phyloP scores from a whole-genome alignment of 2,797 vertebrate genomes.

The Hemibagrus guttatus region DNA sequence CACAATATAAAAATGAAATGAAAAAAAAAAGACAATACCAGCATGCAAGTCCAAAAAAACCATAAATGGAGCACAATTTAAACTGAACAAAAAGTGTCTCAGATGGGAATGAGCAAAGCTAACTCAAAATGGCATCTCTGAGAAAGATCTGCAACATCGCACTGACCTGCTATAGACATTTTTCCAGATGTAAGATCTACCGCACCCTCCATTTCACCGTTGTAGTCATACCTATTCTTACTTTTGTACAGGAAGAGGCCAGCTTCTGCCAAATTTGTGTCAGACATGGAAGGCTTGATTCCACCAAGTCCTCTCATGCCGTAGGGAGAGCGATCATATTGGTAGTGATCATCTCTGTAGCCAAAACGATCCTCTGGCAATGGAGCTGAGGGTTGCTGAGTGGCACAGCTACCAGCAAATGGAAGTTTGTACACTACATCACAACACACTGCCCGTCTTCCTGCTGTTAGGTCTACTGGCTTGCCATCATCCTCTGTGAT shows the following conservation, averaged over 20 bases:
- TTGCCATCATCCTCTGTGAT: conserved; percentile 90
- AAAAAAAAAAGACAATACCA: conserved; percentile 57
- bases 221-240: conserved; percentile 97
- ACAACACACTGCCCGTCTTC: conserved; percentile 92
- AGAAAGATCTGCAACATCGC: conserved; percentile 87
- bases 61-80: conserved; percentile 42
- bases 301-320: conserved; percentile 87
- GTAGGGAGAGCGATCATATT: conserved; percentile 86
- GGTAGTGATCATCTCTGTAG: conserved; percentile 97
- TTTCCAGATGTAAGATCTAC: conserved; percentile 98
- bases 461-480: conserved; percentile 94
- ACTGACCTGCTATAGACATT: conserved; percentile 96
- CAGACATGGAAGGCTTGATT: conserved; percentile 98
- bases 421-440: conserved; percentile 96
- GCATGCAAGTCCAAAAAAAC: conserved; percentile 70
- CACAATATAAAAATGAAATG: conserved; percentile 51
- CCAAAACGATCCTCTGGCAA: conserved; percentile 96
- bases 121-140: conserved; percentile 87
- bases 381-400: conserved; percentile 84
- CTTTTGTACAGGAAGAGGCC: conserved; percentile 95
- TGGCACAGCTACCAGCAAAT: conserved; percentile 90
- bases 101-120: conserved; percentile 79
- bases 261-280: conserved; percentile 95
- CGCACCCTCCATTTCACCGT: conserved; percentile 88
- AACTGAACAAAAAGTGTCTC: conserved; percentile 58